Evolutionary conservation across 2,113 vertebrate genomes (phyloP).

Genomic region (Rhombomys opimus): DNA sequence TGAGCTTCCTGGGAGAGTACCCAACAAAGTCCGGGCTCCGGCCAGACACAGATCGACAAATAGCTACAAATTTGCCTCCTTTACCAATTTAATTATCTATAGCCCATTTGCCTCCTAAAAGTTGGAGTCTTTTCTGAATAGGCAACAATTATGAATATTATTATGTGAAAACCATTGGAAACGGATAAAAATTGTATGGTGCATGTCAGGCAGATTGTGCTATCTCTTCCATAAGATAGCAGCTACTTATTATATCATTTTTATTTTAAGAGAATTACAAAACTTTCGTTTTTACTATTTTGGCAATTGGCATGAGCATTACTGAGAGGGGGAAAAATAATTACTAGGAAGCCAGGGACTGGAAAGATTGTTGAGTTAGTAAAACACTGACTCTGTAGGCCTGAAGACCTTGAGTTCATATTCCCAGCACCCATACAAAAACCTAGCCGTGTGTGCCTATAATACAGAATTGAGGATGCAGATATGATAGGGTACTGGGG

Average conservation of each 20-base stretch:
- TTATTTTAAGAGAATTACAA: conserved; percentile 64
- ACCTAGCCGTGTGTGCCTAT: too few species aligned
- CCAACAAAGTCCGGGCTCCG: too few species aligned
- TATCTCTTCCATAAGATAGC: conserved; percentile 34
- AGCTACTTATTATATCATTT: conserved; percentile 48
- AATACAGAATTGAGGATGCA: not conserved
- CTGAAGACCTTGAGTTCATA: not conserved
- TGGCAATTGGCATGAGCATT: conserved; percentile 81
- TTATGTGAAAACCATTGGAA: conserved; percentile 49
- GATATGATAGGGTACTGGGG: not conserved
- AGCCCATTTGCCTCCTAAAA: not conserved
- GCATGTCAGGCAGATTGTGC: conserved; percentile 39
- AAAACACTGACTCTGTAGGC: not conserved
- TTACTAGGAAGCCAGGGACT: not conserved
- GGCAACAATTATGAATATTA: not conserved
- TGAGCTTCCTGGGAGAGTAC: too few species aligned
- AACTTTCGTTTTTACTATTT: conserved; percentile 58
- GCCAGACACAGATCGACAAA: not conserved
- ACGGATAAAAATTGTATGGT: conserved; percentile 16
- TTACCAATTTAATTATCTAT: not conserved
- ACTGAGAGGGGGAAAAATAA: conserved; percentile 75
- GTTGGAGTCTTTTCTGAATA: conserved; percentile 55
- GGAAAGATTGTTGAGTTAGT: not conserved
- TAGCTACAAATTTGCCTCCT: not conserved
- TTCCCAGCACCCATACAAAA: not conserved